A percentile compares a stretch with the other conserved stretches of the same genome.
Conservation (phyloP, 2,113 vertebrate species). For the Clarias batrachus region DNA sequence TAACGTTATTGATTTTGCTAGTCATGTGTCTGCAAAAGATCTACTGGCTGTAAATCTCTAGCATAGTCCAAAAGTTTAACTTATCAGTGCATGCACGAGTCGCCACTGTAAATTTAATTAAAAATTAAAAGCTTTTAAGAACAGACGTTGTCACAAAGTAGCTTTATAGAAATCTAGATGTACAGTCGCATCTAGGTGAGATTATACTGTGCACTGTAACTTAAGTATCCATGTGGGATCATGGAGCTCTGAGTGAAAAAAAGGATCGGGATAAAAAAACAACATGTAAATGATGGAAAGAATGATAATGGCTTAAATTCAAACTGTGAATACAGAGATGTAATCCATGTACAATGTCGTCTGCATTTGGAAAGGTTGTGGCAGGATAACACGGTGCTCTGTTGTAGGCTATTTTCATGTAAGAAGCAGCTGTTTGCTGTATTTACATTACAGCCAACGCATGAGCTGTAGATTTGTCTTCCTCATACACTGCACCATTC, state of each 20-base stretch:
- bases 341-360: neutral
- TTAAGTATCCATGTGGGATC: neutral
- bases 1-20: too few relatives aligned
- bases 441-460: slow-evolving; percentile 10
- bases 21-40: too few relatives aligned
- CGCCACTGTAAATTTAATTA: too few relatives aligned
- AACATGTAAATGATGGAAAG: neutral
- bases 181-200: neutral
- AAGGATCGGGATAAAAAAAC: neutral
- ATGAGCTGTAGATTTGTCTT: neutral
- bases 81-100: neutral
- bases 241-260: neutral
- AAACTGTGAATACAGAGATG: neutral
- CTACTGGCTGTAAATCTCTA: neutral
- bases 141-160: neutral
- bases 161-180: neutral
- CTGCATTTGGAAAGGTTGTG: neutral
- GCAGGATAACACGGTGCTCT: neutral
- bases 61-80: neutral
- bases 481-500: neutral
- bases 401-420: neutral
- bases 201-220: neutral
- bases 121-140: neutral
- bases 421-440: neutral
- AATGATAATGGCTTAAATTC: neutral